phyloP scores from a whole-genome alignment of 2,113 vertebrate genomes.

The Coreoperca whiteheadi region DNA sequence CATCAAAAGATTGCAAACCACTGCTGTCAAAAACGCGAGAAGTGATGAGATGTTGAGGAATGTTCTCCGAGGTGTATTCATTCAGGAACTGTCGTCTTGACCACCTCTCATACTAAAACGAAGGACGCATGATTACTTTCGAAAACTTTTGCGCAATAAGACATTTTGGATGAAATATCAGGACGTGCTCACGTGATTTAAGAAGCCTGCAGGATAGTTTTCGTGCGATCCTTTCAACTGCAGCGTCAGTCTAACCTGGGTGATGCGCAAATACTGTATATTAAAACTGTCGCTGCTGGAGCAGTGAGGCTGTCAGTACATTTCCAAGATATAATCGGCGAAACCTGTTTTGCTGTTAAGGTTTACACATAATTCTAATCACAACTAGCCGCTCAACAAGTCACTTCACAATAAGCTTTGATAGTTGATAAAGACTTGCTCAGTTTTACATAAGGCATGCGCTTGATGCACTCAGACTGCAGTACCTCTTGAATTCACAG shows the following conservation, averaged over 20 bases:
- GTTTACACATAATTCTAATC: neutral
- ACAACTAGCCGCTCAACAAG: neutral
- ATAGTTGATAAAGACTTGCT: constrained; percentile 19
- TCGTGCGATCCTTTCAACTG: neutral
- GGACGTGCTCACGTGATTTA: constrained; percentile 6
- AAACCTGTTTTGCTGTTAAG: neutral
- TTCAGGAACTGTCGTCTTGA: neutral
- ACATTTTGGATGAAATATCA: neutral
- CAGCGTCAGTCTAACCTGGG: constrained; percentile 4
- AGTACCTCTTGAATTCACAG: constrained; percentile 57
- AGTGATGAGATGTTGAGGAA: constrained; percentile 9
- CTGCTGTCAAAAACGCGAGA: constrained; percentile 12
- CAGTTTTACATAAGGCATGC: constrained; percentile 42
- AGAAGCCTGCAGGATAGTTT: constrained; percentile 24
- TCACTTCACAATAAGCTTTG: neutral
- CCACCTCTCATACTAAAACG: neutral
- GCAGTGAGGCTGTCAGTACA: neutral
- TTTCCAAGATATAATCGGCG: neutral
- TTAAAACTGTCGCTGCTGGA: constrained; percentile 19
- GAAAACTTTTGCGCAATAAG: constrained; percentile 57
- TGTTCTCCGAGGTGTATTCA: constrained; percentile 4
- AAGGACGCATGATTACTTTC: neutral
- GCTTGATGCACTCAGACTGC: constrained; percentile 57
- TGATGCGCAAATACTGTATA: constrained; percentile 41
- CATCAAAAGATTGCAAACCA: neutral